A percentile compares a stretch with the other conserved stretches of the same genome.
phyloP scores from a whole-genome alignment of 2,888 invertebrate species.

The Agriopis marginaria region DNA sequence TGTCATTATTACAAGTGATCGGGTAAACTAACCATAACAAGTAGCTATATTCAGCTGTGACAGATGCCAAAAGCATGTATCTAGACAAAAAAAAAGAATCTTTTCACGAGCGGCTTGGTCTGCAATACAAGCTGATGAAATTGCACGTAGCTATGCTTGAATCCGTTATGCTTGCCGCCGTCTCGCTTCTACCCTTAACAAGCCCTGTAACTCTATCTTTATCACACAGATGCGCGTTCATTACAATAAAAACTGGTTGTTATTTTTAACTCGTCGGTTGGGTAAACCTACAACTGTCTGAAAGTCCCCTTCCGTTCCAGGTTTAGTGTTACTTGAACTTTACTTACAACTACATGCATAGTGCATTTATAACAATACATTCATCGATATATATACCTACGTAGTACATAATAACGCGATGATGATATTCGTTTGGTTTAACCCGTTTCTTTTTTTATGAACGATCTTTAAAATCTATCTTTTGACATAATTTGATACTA shows the following conservation, averaged over 20 bases:
- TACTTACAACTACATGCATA: not conserved
- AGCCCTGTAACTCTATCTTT: conserved; percentile 75
- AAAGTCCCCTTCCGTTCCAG: conserved; percentile 78
- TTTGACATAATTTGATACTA: not conserved
- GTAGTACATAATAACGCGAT: no score
- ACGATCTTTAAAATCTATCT: not conserved
- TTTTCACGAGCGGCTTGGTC: conserved; percentile 46
- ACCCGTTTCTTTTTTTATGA: not conserved
- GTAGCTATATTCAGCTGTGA: conserved; percentile 17
- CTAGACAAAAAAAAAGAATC: conserved; percentile 28
- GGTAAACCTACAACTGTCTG: conserved; percentile 75
- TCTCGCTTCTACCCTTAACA: conserved; percentile 71
- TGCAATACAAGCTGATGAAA: conserved; percentile 70
- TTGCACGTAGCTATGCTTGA: conserved; percentile 78
- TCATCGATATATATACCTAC: no score
- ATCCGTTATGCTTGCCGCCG: conserved; percentile 74
- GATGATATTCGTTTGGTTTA: not conserved
- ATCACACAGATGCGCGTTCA: conserved; percentile 75
- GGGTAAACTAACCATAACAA: not conserved
- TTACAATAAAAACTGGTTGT: conserved; percentile 84
- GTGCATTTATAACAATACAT: not conserved
- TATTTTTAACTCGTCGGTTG: conserved; percentile 83
- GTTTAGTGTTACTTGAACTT: conserved; percentile 53
- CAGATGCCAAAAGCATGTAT: conserved; percentile 16
- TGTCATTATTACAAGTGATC: not conserved